These are phyloP conservation scores for Eueides isabella DNA, from an alignment of 1,140 invertebrate species.

Conservation along the genomic window DNA sequence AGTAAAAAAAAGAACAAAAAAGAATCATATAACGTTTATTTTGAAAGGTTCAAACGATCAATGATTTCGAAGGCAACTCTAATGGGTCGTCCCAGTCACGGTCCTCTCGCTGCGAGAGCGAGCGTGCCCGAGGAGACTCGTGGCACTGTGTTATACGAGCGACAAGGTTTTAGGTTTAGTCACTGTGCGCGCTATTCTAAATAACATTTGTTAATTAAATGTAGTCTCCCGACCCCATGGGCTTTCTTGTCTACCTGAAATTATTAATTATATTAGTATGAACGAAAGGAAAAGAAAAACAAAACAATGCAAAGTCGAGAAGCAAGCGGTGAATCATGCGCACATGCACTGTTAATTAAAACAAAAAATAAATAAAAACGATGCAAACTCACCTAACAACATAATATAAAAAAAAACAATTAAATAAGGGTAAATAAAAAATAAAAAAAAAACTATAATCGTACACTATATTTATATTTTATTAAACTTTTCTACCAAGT, in stretches of 20 bases:
- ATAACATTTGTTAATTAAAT: constrained; percentile 73
- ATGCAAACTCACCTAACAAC: constrained; percentile 43
- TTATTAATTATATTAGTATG: constrained; percentile 81
- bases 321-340: constrained; percentile 65
- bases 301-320: constrained; percentile 53
- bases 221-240: constrained; percentile 77
- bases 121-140: constrained; percentile 46
- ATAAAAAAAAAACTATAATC: constrained; percentile 57
- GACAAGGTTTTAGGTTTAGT: constrained; percentile 63
- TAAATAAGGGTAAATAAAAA: constrained; percentile 47
- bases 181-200: constrained; percentile 59
- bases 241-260: constrained; percentile 80
- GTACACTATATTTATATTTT: constrained; percentile 76
- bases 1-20: constrained; percentile 73
- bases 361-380: constrained; percentile 27
- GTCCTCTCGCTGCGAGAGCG: constrained; percentile 36
- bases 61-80: constrained; percentile 24
- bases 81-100: constrained; percentile 26
- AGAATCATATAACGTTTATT: constrained; percentile 73
- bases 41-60: constrained; percentile 39
- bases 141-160: constrained; percentile 50
- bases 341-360: constrained; percentile 54
- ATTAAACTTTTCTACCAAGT: constrained; percentile 80
- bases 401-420: constrained; percentile 24
- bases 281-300: constrained; percentile 67